Conservation (phyloP, 2,888 invertebrate species). For the Sminthurides aquaticus region DNA sequence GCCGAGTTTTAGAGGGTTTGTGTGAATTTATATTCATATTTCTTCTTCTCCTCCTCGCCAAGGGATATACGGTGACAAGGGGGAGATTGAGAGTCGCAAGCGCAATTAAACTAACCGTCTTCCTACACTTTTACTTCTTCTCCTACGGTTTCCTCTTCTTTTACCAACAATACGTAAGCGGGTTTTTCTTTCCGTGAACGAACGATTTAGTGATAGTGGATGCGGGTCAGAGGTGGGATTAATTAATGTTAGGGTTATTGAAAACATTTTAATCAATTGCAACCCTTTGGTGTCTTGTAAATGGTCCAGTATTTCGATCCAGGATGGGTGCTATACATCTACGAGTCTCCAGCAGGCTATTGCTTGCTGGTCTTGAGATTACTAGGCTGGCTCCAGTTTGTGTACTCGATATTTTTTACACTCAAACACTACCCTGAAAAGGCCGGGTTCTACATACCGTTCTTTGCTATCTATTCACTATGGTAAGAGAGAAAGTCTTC, state of each 20-base stretch:
- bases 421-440: slow-evolving; percentile 77
- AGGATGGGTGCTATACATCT: slow-evolving; percentile 78
- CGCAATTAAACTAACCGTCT: slow-evolving; percentile 67
- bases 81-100: slow-evolving; percentile 66
- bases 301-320: slow-evolving; percentile 81
- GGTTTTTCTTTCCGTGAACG: no score
- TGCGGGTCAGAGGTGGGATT: no score
- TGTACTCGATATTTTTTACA: slow-evolving; percentile 62
- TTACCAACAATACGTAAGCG: slow-evolving; percentile 65
- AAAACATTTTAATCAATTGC: no score
- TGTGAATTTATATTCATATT: slow-evolving; percentile 70
- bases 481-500: slow-evolving; percentile 57
- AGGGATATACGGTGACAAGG: slow-evolving; percentile 84
- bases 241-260: no score
- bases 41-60: slow-evolving; percentile 71
- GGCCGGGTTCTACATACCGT: slow-evolving; percentile 71
- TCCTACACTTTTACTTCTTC: slow-evolving; percentile 67
- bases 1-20: slow-evolving; percentile 63
- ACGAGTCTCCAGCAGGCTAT: slow-evolving; percentile 85
- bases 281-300: no score
- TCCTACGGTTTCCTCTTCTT: slow-evolving; percentile 69
- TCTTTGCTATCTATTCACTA: slow-evolving; percentile 70
- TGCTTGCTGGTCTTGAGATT: slow-evolving; percentile 67
- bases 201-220: slow-evolving; percentile 28
- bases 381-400: slow-evolving; percentile 75